Conservation (phyloP, 1,140 invertebrate genomes). For the Drosophila nigromelanica region DNA sequence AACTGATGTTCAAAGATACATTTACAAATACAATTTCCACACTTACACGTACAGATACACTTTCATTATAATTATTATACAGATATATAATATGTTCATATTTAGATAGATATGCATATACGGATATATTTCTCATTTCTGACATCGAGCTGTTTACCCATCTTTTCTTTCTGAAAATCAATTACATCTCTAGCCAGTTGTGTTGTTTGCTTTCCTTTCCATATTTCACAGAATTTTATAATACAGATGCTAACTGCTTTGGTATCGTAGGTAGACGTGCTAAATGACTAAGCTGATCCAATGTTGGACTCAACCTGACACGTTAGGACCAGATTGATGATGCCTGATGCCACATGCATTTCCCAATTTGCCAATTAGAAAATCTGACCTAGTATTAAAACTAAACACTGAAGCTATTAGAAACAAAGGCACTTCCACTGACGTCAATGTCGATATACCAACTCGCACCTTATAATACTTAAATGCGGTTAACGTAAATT, state of each 20-base stretch:
- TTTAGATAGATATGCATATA: background rate
- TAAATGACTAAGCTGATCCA: slow-evolving; percentile 4
- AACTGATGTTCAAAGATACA: background rate
- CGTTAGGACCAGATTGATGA: slow-evolving; percentile 31
- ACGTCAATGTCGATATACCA: slow-evolving; percentile 1
- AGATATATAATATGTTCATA: slow-evolving; percentile 4
- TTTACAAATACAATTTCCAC: background rate
- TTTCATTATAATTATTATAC: background rate
- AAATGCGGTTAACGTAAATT: background rate
- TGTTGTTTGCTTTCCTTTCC: slow-evolving; percentile 9
- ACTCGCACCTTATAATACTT: background rate
- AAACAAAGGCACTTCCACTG: background rate
- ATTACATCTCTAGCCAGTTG: background rate
- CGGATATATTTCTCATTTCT: background rate
- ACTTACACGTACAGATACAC: background rate
- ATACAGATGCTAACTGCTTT: slow-evolving; percentile 30
- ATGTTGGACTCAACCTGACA: slow-evolving; percentile 42
- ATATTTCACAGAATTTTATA: slow-evolving; percentile 18
- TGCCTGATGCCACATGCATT: background rate
- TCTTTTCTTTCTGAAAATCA: background rate
- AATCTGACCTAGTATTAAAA: background rate
- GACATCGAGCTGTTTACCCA: background rate
- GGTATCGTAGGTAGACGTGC: too few relatives aligned
- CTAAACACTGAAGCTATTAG: background rate
- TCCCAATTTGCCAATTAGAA: slow-evolving; percentile 38